Percentiles rank a stretch among this genome's conserved stretches.
These are phyloP conservation scores for Rynchops niger DNA, from an alignment of 2,113 vertebrate species.

Conservation along the genomic window DNA sequence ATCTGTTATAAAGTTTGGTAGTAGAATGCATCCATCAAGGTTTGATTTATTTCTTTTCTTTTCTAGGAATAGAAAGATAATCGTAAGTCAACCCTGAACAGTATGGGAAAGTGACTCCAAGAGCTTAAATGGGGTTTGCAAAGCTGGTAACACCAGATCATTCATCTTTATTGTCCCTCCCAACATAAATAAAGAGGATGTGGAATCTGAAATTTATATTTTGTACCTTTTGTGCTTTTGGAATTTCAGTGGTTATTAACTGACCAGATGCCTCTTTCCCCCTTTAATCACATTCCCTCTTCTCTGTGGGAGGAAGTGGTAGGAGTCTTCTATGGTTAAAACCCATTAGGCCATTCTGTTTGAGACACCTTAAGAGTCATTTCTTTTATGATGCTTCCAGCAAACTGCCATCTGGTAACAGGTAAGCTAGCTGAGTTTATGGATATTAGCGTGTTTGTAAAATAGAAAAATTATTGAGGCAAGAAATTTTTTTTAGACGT, in stretches of 20 bases:
- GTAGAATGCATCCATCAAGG: neutral
- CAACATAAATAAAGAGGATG: neutral
- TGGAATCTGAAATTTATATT: neutral
- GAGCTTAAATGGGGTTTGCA: neutral
- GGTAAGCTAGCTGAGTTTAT: neutral
- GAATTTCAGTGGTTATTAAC: neutral
- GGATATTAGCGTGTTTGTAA: neutral
- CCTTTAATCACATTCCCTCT: neutral
- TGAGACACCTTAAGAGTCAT: neutral
- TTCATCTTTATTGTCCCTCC: neutral
- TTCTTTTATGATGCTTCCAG: neutral
- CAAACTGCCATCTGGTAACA: neutral
- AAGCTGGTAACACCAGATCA: neutral
- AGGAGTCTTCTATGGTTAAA: neutral
- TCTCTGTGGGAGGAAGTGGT: neutral
- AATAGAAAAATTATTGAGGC: neutral
- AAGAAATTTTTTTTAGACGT: neutral
- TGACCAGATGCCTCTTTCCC: neutral
- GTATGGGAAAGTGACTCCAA: neutral
- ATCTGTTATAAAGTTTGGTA: neutral
- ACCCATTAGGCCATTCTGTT: neutral
- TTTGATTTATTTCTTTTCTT: neutral
- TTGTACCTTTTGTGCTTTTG: neutral
- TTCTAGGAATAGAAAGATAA: neutral
- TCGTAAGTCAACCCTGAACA: neutral